Conservation (phyloP, 2,113 vertebrate species). For the Aix galericulata region DNA sequence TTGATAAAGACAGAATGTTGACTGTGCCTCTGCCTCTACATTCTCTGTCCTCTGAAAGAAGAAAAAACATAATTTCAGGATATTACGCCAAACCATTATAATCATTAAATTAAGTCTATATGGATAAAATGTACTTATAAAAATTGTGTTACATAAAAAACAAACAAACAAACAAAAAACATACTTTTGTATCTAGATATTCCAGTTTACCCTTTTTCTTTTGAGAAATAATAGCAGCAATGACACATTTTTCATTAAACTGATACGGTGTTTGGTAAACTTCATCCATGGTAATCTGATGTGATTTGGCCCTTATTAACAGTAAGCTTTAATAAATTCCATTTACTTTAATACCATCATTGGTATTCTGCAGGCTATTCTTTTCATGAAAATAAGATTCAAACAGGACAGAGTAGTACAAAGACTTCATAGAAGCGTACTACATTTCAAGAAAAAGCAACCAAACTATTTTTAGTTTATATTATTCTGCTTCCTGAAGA, state of each 20-base stretch:
- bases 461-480: not conserved
- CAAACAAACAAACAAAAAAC: not conserved
- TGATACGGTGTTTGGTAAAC: not conserved
- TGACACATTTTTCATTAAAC: not conserved
- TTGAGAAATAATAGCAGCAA: not conserved
- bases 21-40: not conserved
- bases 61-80: not conserved
- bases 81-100: not conserved
- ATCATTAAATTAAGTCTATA: not conserved
- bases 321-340: not conserved
- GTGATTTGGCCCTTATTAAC: not conserved
- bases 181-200: not conserved
- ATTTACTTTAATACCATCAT: not conserved
- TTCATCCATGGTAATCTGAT: not conserved
- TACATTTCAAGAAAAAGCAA: not conserved
- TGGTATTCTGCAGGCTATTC: not conserved
- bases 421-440: not conserved
- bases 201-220: not conserved
- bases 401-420: not conserved
- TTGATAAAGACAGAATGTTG: not conserved
- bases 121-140: not conserved
- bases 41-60: not conserved
- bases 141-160: not conserved
- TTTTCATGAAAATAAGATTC: not conserved
- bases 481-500: not conserved